Evolutionary conservation across 2,888 invertebrate species (phyloP).

Genomic region (Anthrax anthrax): DNA sequence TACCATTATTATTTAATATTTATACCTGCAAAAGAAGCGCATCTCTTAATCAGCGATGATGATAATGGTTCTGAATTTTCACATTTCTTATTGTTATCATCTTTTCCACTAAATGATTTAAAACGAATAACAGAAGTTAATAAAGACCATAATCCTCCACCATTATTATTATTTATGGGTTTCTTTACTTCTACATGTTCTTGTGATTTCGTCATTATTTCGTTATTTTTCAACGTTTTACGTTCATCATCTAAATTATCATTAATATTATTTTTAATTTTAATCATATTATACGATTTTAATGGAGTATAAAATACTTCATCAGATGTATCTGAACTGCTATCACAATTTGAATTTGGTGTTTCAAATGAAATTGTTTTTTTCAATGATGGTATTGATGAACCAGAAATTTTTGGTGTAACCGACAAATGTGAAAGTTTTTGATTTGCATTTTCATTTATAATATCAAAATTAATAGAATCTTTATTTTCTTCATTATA

Average conservation of each 20-base stretch:
- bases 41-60: constrained; percentile 7
- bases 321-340: constrained; percentile 2
- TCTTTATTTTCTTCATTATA: background rate
- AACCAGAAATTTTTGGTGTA: constrained; percentile 6
- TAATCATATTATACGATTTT: background rate
- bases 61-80: background rate
- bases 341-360: background rate
- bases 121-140: constrained; percentile 11
- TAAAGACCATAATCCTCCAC: constrained; percentile 10
- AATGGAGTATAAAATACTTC: constrained; percentile 12
- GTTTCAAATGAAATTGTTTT: constrained; percentile 10
- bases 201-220: no score
- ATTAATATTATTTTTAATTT: background rate
- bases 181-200: no score
- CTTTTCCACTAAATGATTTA: constrained; percentile 2
- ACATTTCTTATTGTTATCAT: background rate
- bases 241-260: background rate
- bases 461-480: background rate
- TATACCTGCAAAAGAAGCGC: constrained; percentile 11
- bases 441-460: background rate
- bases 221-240: background rate
- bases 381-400: constrained; percentile 2
- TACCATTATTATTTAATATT: background rate
- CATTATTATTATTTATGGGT: no score
- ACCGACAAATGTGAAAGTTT: background rate